phyloP scores from a whole-genome alignment of 2,113 vertebrate genomes.

The Xiphias gladius region DNA sequence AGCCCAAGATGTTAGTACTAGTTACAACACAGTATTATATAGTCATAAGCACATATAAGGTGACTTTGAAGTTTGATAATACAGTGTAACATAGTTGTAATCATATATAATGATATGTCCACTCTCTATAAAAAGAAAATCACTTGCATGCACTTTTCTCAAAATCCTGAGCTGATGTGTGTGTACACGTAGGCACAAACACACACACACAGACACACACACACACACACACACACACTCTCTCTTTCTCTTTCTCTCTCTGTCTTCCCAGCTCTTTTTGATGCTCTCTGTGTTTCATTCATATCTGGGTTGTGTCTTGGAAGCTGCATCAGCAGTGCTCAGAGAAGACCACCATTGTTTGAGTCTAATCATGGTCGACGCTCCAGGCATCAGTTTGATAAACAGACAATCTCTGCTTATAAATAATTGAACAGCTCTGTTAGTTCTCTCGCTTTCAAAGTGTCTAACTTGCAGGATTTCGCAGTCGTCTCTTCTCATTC shows the following conservation, averaged over 20 bases:
- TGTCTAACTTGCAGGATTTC: constrained; percentile 60
- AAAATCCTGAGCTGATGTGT: neutral
- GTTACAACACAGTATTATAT: no score
- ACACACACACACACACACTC: neutral
- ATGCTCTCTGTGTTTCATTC: constrained; percentile 49
- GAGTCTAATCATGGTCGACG: constrained; percentile 74
- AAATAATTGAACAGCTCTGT: constrained; percentile 75
- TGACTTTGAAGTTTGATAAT: neutral
- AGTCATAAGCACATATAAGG: no score
- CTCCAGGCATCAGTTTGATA: constrained; percentile 77
- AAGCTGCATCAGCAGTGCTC: constrained; percentile 67
- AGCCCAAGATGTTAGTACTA: no score
- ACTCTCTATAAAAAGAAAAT: neutral
- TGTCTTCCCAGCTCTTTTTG: constrained; percentile 9
- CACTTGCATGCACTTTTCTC: neutral
- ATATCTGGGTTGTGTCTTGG: constrained; percentile 34
- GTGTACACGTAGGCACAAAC: neutral
- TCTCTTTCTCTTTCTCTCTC: neutral
- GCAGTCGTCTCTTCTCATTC: constrained; percentile 47
- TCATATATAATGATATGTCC: no score
- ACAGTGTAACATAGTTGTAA: neutral
- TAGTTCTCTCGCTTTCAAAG: constrained; percentile 61
- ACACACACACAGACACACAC: constrained; percentile 34
- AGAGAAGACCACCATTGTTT: constrained; percentile 67
- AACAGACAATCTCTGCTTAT: constrained; percentile 80